Evolutionary conservation across 2,888 invertebrate genomes (phyloP).

Genomic region (Eremobia ochroleuca): DNA sequence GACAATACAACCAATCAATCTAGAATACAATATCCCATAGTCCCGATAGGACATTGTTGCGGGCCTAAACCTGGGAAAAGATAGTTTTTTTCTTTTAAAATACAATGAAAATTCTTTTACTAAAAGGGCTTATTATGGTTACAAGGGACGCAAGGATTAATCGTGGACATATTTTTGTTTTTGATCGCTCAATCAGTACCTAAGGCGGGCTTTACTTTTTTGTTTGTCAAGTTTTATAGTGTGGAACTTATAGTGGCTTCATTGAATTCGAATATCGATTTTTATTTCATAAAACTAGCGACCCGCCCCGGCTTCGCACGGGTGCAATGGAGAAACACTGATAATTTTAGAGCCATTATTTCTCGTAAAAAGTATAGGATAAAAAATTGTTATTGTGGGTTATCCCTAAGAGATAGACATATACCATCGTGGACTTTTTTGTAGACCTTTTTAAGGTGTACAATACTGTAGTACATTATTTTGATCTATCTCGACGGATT

Average conservation of each 20-base stretch:
- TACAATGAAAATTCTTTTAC: slow-evolving; percentile 6
- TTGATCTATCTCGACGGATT: no score
- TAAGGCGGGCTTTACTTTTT: background rate
- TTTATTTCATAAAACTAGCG: no score
- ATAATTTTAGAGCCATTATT: no score
- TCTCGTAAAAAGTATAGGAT: no score
- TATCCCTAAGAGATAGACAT: no score
- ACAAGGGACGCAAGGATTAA: background rate
- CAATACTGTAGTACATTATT: no score
- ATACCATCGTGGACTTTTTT: no score
- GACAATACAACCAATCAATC: slow-evolving; percentile 31
- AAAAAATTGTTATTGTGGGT: no score
- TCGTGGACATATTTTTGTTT: background rate
- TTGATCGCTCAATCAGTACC: background rate
- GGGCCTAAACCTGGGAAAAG: background rate
- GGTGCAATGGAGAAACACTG: no score
- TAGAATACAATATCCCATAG: slow-evolving; percentile 8
- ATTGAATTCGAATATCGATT: no score
- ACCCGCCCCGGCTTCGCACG: no score
- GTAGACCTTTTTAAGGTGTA: no score
- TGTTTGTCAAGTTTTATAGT: background rate
- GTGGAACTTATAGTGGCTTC: background rate
- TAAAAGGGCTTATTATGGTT: background rate
- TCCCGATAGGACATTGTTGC: slow-evolving; percentile 8
- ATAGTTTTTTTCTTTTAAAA: slow-evolving; percentile 22